Percentiles rank a stretch among this genome's conserved stretches.
Conservation (phyloP, 2,113 vertebrate genomes). For the Struthio camelus region DNA sequence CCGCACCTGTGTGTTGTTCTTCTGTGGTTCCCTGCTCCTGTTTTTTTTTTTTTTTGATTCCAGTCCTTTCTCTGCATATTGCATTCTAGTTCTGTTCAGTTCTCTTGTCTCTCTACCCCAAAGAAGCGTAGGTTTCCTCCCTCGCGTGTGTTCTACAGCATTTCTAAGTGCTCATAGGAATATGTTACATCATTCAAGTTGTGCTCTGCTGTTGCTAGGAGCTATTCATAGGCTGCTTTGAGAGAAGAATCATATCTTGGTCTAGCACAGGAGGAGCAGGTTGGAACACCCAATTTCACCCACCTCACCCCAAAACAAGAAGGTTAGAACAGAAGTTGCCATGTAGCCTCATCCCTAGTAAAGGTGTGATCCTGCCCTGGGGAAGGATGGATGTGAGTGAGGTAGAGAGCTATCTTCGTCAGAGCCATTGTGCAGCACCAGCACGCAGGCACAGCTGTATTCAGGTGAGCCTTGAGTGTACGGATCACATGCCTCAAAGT, state of each 20-base stretch:
- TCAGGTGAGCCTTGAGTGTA: neutral
- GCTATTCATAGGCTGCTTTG: neutral
- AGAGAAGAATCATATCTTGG: neutral
- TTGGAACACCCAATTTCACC: neutral
- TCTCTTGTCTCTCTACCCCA: neutral
- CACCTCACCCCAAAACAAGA: neutral
- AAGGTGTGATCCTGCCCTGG: neutral
- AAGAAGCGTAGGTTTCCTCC: neutral
- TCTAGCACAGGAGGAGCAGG: neutral
- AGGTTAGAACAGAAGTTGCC: neutral
- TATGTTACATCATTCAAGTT: neutral
- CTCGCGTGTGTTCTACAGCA: neutral
- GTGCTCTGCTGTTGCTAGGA: neutral
- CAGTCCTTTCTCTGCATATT: neutral
- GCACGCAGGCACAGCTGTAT: rapidly evolving
- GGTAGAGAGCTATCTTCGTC: neutral
- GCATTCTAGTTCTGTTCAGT: neutral
- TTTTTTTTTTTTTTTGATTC: neutral
- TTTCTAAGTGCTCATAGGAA: neutral
- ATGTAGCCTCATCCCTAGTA: neutral
- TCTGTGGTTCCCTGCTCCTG: neutral
- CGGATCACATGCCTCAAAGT: neutral
- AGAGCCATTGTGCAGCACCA: neutral
- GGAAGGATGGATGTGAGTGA: neutral
- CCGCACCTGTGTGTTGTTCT: neutral